These are phyloP conservation scores for Hapalemur alaotrensis DNA, from an alignment of 2,797 vertebrate species.

Conservation along the genomic window DNA sequence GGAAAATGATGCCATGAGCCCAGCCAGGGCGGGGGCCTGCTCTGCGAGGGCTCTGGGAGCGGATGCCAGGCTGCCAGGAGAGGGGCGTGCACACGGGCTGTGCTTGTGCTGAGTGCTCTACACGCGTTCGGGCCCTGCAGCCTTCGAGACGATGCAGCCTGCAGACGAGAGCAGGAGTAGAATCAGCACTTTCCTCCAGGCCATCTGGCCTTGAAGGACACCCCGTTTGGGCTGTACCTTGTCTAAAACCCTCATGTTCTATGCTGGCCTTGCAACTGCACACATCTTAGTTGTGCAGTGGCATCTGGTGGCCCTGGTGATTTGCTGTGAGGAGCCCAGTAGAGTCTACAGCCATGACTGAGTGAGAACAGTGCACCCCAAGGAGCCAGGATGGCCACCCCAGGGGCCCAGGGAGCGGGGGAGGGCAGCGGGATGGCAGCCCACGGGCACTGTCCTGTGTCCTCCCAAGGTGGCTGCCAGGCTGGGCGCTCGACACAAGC, in stretches of 20 bases:
- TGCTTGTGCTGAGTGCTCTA: constrained; percentile 54
- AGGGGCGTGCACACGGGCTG: not conserved
- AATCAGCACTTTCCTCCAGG: not conserved
- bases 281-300: not conserved
- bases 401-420: not conserved
- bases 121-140: not conserved
- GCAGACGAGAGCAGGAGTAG: not conserved
- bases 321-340: constrained; percentile 67
- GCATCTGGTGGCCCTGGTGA: constrained; percentile 62
- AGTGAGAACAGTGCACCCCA: not conserved
- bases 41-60: not conserved
- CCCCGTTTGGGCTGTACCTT: not conserved
- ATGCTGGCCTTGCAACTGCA: constrained; percentile 52
- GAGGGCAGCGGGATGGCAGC: not conserved
- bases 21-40: not conserved
- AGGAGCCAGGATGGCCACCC: constrained; percentile 29
- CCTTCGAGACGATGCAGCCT: not conserved
- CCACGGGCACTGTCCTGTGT: constrained; percentile 56
- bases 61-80: not conserved
- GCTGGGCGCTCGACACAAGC: constrained; percentile 73
- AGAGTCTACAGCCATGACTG: constrained; percentile 37
- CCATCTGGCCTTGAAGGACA: constrained; percentile 44
- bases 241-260: constrained; percentile 56
- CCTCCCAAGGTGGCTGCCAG: constrained; percentile 76
- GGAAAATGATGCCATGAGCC: accelerated